Base-by-base conservation (phyloP, 2,113 vertebrate genomes). In the Rhinogobius similis region DNA sequence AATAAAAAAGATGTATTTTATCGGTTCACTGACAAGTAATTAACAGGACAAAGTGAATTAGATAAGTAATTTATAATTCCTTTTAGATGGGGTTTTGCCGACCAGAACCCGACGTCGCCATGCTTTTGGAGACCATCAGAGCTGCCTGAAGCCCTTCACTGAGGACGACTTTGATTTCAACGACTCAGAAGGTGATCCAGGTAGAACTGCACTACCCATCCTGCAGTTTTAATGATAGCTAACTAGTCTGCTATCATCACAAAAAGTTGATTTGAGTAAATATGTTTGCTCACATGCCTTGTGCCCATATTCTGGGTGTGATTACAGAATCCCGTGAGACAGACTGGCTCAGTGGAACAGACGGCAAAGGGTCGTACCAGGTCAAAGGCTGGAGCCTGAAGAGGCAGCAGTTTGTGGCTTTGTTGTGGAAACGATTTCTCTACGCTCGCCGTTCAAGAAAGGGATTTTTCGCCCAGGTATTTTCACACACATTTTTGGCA, bases 401-500 rank as follows among this genome's bases (percentile, higher is more conserved):
- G 55, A 94, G 94, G 62, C 98, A 99, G 74, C 97, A 99, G 89
- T 99, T 99, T 78, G 92, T 95, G 48, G 97, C 97, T n/a, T 89
- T 99, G 11, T 90, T 99, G 62, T 98, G 96, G 97, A 99, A 99
- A 84, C 93, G 97, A 29, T 91, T 98, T 75, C 94, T 99, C 26
- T 97, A 98, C 21, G 97, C 97, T 21, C 94, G 92, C 4, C 94
- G 98, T 65, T 99, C 97, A 73, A 90, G 96, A 52, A 99, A 99
- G 78, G 98, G 98, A 12, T 98, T 99, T 84, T 98, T 99, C 77
- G 97, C 98, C 77, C 98, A 99, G 96, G 98, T 92, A 82, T 27
- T 2, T 21, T 58, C 36, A 16, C 63, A 20, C 44, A 1, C 16
- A 39, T 2, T 4, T 14, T 56, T 14, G 3, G 53, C 53, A 61